phyloP scores from a whole-genome alignment of 2,888 invertebrate species.

The Mechanitis mazaeus region DNA sequence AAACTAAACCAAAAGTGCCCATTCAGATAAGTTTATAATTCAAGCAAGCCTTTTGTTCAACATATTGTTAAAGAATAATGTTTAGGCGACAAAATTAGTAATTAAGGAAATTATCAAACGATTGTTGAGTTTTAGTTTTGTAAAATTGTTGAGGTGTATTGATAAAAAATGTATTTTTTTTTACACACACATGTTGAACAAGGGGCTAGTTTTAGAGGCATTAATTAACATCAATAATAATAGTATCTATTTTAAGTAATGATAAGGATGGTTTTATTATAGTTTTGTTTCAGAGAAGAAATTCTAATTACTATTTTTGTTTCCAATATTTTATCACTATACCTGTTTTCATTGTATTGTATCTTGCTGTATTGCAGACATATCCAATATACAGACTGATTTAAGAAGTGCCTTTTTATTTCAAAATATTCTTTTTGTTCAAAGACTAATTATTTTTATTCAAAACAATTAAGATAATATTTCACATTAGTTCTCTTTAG shows the following conservation, averaged over 20 bases:
- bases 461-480: too few species aligned
- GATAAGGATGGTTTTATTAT: conserved; percentile 73
- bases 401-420: conserved; percentile 55
- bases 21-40: conserved; percentile 75
- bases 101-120: conserved; percentile 69
- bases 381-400: conserved; percentile 79
- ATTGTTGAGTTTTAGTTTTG: conserved; percentile 74
- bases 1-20: conserved; percentile 78
- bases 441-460: neutral
- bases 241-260: conserved; percentile 71
- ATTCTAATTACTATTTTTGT: conserved; percentile 76
- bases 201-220: conserved; percentile 74
- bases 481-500: too few species aligned
- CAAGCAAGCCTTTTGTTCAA: conserved; percentile 69
- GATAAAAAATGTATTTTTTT: conserved; percentile 62
- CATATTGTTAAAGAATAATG: conserved; percentile 68
- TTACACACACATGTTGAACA: conserved; percentile 60
- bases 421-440: conserved; percentile 8
- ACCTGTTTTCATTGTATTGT: conserved; percentile 76
- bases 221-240: conserved; percentile 74
- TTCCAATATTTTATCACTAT: conserved; percentile 75
- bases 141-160: conserved; percentile 73
- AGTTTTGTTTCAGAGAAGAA: conserved; percentile 75
- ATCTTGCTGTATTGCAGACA: conserved; percentile 78
- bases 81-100: conserved; percentile 74